Base-by-base conservation (phyloP, 2,113 vertebrate genomes). In the Corvus moneduloides region DNA sequence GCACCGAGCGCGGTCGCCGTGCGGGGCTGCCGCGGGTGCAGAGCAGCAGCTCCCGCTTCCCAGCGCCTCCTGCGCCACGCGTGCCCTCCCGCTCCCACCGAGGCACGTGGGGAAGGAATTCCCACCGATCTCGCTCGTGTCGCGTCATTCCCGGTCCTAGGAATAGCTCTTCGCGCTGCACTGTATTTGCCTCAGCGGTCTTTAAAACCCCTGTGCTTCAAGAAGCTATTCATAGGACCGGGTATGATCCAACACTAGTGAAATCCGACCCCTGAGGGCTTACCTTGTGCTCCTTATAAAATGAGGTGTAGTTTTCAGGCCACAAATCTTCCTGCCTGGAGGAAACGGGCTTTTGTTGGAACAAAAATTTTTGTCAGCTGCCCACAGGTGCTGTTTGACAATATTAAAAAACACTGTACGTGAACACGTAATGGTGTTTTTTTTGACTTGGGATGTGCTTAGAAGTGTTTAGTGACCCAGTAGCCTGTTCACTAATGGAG, bases 241-340 rank as follows among this genome's bases (percentile, higher is more conserved):
- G 55, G n/a, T 7, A 4, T 7, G 73, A 66, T 24, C 46, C 37
- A 5, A 1, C 49, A 0, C 16, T 0, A 11, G 72, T 13, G 91
- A 26, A 62, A 41, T 21, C 37, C 1, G 52, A 46, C 2, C 58
- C 49, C 10, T 1, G 4, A 27, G 54, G 66, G n/a, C 48, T 54
- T 22, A 1, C 3, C 1, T 8, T 20, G 51, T 7, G 24, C 43
- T 52, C 27, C 10, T 13, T 37, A 0, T 16, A 7, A 23, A 49
- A 11, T 0, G 12, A 21, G 26, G 7, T 10, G 41, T 7, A 3
- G 30, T 64, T 72, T 41, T 61, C 14, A 14, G 59, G 55, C n/a
- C 13, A 1, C 28, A 11, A 1, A 9, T 41, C 41, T 27, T 39
- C 11, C 0, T 33, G 55, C 22, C n/a, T 12, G 35, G 43, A 23